phyloP scores from a whole-genome alignment of 2,113 vertebrate genomes.

The Tetrax tetrax region DNA sequence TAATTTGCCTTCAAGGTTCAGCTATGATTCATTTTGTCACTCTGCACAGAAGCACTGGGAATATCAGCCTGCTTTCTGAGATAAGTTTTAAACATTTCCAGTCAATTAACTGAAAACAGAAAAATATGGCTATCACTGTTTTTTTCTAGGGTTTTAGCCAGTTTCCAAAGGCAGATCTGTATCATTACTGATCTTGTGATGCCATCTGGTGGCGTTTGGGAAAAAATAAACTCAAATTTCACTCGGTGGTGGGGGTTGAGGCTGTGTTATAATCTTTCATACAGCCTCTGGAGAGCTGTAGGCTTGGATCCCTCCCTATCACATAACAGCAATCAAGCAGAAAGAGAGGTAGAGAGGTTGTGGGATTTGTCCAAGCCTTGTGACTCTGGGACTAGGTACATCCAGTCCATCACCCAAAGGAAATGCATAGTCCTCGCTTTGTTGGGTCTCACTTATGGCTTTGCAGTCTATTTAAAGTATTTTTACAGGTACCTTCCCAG shows the following conservation, averaged over 20 bases:
- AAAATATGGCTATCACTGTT: fast-evolving
- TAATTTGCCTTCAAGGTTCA: not conserved
- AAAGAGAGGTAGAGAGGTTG: not conserved
- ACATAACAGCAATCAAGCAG: not conserved
- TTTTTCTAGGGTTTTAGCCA: not conserved
- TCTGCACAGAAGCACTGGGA: not conserved
- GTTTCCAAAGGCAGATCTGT: not conserved
- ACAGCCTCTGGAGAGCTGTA: not conserved
- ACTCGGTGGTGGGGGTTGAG: fast-evolving
- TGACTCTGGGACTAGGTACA: not conserved
- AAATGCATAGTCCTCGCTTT: not conserved
- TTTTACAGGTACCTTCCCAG: not conserved
- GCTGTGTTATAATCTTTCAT: fast-evolving
- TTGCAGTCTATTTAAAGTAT: not conserved
- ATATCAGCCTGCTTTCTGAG: not conserved
- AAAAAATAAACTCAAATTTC: not conserved
- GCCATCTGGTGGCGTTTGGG: slow-evolving; percentile 64
- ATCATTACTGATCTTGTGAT: not conserved
- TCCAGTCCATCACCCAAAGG: not conserved
- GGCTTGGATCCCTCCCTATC: not conserved
- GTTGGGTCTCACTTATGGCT: not conserved
- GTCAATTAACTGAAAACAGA: not conserved
- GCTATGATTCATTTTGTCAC: not conserved
- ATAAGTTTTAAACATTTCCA: not conserved
- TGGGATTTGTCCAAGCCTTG: not conserved